These are phyloP conservation scores for Isichthys henryi DNA, from an alignment of 2,113 vertebrate genomes.

Conservation along the genomic window DNA sequence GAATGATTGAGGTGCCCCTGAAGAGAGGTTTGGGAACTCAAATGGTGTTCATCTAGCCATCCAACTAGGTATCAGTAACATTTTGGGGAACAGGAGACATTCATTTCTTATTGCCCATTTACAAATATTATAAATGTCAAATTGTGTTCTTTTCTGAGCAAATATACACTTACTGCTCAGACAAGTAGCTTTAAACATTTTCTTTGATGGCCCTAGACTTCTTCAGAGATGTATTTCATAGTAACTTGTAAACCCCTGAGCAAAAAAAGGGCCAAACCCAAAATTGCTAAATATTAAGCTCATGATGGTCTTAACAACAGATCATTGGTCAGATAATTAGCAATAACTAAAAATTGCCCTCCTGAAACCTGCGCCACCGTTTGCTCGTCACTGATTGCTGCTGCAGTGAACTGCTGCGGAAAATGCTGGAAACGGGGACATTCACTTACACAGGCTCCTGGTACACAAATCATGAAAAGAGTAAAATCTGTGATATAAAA, in stretches of 20 bases:
- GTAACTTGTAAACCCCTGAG: neutral
- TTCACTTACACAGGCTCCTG: neutral
- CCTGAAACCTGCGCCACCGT: fast-evolving
- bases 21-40: too few relatives aligned
- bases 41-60: too few relatives aligned
- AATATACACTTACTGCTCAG: neutral
- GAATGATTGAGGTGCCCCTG: too few relatives aligned
- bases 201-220: neutral
- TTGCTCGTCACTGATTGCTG: neutral
- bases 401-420: neutral
- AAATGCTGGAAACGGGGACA: neutral
- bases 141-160: neutral
- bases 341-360: neutral
- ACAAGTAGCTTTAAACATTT: neutral
- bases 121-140: neutral
- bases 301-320: neutral
- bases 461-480: neutral
- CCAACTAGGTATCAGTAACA: too few relatives aligned
- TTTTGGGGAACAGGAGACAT: neutral
- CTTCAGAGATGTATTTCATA: neutral
- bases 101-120: neutral
- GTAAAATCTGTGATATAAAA: neutral
- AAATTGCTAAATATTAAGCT: neutral
- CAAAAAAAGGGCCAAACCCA: neutral
- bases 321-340: neutral